phyloP scores from a whole-genome alignment of 2,113 vertebrate species.

The Gavia stellata region DNA sequence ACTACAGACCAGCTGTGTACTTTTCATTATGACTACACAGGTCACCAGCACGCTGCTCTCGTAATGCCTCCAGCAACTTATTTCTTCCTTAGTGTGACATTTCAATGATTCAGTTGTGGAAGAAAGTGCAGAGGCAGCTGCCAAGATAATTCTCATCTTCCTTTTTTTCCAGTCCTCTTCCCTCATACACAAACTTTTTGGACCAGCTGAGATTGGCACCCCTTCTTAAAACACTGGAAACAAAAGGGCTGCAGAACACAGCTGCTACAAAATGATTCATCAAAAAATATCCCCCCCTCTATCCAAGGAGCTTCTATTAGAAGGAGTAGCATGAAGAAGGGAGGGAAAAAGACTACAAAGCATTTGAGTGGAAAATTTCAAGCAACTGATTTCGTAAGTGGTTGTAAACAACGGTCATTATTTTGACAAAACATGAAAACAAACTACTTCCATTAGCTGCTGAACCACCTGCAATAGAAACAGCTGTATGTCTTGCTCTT shows the following conservation, averaged over 20 bases:
- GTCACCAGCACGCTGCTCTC: background rate
- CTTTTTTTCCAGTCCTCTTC: background rate
- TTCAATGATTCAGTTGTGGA: background rate
- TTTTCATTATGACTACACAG: background rate
- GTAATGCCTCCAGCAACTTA: background rate
- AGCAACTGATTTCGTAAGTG: background rate
- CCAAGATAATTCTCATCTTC: background rate
- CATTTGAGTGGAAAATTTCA: background rate
- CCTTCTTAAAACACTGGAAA: background rate
- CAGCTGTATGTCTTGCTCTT: background rate
- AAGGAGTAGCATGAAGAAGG: background rate
- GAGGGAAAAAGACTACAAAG: background rate
- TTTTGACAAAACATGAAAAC: background rate
- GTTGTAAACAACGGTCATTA: background rate
- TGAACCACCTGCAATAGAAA: background rate
- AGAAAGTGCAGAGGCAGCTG: background rate
- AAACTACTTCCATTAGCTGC: background rate
- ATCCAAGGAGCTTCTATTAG: background rate
- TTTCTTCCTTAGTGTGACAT: background rate
- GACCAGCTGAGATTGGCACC: background rate
- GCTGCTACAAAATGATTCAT: background rate
- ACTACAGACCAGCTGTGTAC: background rate
- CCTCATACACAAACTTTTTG: background rate
- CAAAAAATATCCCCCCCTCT: background rate
- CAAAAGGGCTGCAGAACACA: background rate